A percentile compares a stretch with the other conserved stretches of the same genome.
Conservation (phyloP, 2,113 vertebrate genomes). For the human (Homo sapiens) region DNA sequence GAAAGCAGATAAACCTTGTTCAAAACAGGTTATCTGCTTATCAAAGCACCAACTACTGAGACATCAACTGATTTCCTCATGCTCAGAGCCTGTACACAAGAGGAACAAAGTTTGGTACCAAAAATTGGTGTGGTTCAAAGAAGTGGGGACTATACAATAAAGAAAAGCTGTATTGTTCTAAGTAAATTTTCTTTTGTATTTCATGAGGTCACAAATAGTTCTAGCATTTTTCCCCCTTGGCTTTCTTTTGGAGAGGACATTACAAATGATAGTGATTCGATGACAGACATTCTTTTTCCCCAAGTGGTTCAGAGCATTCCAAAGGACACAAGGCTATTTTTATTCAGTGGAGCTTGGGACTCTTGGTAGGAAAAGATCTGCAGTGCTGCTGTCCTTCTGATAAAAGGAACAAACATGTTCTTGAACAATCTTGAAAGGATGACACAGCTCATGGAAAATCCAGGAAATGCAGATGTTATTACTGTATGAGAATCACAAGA, state of each 20-base stretch:
- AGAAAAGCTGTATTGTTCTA: conserved; percentile 73
- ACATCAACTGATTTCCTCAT: not conserved
- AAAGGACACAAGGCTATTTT: conserved; percentile 39
- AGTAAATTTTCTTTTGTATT: conserved; percentile 45
- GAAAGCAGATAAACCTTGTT: not conserved
- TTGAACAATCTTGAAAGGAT: not conserved
- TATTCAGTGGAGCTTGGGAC: conserved; percentile 31
- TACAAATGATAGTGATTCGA: conserved; percentile 38
- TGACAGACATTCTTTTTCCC: conserved; percentile 32
- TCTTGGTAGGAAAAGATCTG: not conserved
- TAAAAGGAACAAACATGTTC: not conserved
- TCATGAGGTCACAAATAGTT: conserved; percentile 49
- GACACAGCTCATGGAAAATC: not conserved
- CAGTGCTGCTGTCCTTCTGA: not conserved
- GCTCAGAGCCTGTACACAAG: not conserved
- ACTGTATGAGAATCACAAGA: not conserved
- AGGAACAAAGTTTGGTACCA: not conserved
- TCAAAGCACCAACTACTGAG: not conserved
- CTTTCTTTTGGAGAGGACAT: conserved; percentile 58
- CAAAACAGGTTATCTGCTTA: not conserved
- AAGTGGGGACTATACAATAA: not conserved
- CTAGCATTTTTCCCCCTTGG: not conserved
- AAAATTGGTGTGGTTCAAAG: not conserved
- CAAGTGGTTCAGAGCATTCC: not conserved
- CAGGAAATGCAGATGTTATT: conserved; percentile 45